Evolutionary conservation across 2,888 invertebrate species (phyloP), one percentile per base, ranked within the genome.

Genomic region (Lacanobia wlatinum): DNA sequence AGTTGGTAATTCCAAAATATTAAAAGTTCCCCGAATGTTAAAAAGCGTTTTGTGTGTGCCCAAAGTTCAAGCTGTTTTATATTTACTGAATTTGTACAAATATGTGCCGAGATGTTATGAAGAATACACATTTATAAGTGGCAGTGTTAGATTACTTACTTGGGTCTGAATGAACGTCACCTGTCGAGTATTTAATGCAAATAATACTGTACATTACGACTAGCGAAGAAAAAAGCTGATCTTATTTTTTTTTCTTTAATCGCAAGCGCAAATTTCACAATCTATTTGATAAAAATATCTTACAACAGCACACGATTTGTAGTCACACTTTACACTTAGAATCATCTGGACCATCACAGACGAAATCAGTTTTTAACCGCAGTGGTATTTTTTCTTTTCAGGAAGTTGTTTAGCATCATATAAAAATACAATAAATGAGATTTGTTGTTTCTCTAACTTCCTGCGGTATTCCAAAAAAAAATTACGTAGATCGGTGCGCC

Each of bases 401-500:
- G 34, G 21, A 59, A 40, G 50, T 38, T 2, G 50, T 38, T 21
- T 0, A 18, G 60, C 23, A n/a, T 23, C n/a, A n/a, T n/a, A n/a
- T n/a, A n/a, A n/a, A n/a, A n/a, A n/a, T n/a, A n/a, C 28, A 48
- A 7, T 28, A n/a, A 50, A 50, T 48, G 0, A 28, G 43, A 16
- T 28, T 56, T 56, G 38, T 16, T 7, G n/a, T 43, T n/a, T n/a
- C n/a, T n/a, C n/a, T n/a, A n/a, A 52, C 21, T 64, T 66, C 34
- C 48, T 56, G 28, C 69, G 46, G 53, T 69, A 75, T 66, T 64
- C 70, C 34, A 76, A 83, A 70, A 67, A 18, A 43, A n/a, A 50
- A 23, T 48, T 28, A 28, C 50, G 18, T 66, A 48, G 48, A 61
- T 68, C 63, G 58, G 66, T 74, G 64, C 75, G 74, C 76, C 40